Percentiles rank a stretch among this genome's conserved stretches.
Evolutionary conservation across 1,140 invertebrate genomes (phyloP).

Genomic region (Bilobella aurantiaca): DNA sequence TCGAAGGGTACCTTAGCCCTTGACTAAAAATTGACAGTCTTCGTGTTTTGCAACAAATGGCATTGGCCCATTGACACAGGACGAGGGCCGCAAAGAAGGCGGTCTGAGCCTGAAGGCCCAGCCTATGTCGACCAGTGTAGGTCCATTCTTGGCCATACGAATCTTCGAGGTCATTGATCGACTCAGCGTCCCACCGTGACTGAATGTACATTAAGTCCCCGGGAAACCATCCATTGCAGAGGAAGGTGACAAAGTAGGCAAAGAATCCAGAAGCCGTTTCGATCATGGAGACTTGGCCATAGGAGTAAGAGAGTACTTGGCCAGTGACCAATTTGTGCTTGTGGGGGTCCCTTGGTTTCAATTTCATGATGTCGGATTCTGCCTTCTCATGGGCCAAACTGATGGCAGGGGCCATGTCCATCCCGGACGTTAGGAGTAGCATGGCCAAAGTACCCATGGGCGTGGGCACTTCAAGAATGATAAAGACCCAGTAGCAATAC

Average conservation of each 20-base stretch:
- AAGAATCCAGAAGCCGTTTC: slow-evolving; percentile 42
- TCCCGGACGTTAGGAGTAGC: slow-evolving; percentile 26
- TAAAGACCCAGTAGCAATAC: not conserved
- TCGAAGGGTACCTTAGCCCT: slow-evolving; percentile 23
- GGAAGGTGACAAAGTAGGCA: slow-evolving; percentile 44
- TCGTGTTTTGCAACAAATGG: slow-evolving; percentile 28
- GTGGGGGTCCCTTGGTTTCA: slow-evolving; percentile 51
- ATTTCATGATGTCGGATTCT: slow-evolving; percentile 59
- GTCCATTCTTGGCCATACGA: slow-evolving; percentile 52
- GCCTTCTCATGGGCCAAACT: slow-evolving; percentile 51
- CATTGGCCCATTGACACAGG: slow-evolving; percentile 26
- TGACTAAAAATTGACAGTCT: slow-evolving; percentile 29
- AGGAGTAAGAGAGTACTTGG: slow-evolving; percentile 30
- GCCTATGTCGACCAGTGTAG: slow-evolving; percentile 12
- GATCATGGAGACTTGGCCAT: slow-evolving; percentile 44
- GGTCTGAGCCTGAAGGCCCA: slow-evolving; percentile 21
- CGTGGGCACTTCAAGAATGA: slow-evolving; percentile 39
- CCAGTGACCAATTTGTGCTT: slow-evolving; percentile 52
- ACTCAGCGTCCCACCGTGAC: slow-evolving; percentile 46
- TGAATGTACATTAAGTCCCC: slow-evolving; percentile 41
- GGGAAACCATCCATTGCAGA: slow-evolving; percentile 47
- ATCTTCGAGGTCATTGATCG: slow-evolving; percentile 47
- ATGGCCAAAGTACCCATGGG: slow-evolving; percentile 20
- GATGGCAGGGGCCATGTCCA: slow-evolving; percentile 50
- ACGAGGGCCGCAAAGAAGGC: slow-evolving; percentile 24